Base-by-base conservation (phyloP, 2,797 vertebrate species). In the Poeciliopsis presidionis region DNA sequence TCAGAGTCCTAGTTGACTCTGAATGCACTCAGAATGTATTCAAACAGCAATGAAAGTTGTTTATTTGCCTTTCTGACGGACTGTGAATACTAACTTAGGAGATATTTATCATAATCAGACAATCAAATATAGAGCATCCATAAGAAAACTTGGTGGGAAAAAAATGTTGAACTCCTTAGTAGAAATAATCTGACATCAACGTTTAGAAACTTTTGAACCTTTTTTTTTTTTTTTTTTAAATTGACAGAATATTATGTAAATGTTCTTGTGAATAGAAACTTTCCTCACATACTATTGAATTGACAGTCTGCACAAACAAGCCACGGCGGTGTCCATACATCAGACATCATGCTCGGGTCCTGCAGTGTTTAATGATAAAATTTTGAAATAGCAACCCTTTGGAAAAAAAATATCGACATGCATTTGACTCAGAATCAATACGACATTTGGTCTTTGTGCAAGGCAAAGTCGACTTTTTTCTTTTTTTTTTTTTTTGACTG, bases 371-470 rank as follows among this genome's bases (percentile, higher is more conserved):
- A 36, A 70, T 33, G 71, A 73, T 61, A 45, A n/a, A 83, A 8
- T 59, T 77, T 5, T 59, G n/a, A 76, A 73, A 78, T 20, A 71
- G 25, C 22, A 25, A 53, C 72, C 5, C 12, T 45, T 80, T 81
- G 70, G 16, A 73, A 69, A 55, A 53, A 82, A 43, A 75, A 63
- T 86, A 84, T 75, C 83, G 81, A 81, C 63, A 47, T 67, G 39
- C 51, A 72, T 85, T 75, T 76, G 67, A 82, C 65, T 72, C 36
- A 36, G 28, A 84, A 87, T 90, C 81, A 78, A 89, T 90, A 65
- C n/a, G 25, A 36, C 20, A 76, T 72, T 61, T 7, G 3, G 77
- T 65, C 49, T 79, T 73, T 70, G 41, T 69, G 71, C 78, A 76
- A 70, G 51, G 30, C 33, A 74, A 7, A 82, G 39, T 72, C 57